Conservation (phyloP, 2,797 vertebrate species). For the Myotis vivesi region DNA sequence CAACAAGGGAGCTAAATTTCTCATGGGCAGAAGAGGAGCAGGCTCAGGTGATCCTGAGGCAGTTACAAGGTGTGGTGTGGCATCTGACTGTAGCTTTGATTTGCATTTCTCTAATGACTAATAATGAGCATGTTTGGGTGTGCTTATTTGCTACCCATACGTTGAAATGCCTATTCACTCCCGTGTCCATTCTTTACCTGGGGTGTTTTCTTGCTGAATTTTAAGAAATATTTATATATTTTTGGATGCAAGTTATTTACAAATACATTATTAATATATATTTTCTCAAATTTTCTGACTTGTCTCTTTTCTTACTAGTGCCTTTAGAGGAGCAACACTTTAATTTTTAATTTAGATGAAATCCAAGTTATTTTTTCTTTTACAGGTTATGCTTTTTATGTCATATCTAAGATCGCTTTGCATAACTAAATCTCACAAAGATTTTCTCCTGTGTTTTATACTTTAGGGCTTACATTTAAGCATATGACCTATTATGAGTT, state of each 20-base stretch:
- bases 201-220: neutral
- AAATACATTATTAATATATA: neutral
- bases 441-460: neutral
- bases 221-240: neutral
- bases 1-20: neutral
- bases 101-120: too few species aligned
- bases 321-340: too few species aligned
- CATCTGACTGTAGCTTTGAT: neutral
- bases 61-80: neutral
- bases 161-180: neutral
- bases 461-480: neutral
- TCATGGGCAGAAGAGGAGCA: neutral
- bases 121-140: neutral
- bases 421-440: neutral
- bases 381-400: neutral
- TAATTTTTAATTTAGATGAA: too few species aligned
- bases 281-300: neutral
- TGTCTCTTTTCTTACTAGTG: too few species aligned
- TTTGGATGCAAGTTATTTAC: neutral
- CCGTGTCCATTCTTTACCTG: neutral
- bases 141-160: neutral
- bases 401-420: slow-evolving; percentile 5
- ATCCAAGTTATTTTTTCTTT: neutral
- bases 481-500: neutral
- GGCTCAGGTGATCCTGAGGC: too few species aligned